phyloP scores from a whole-genome alignment of 2,797 vertebrate genomes.

The Tiaroga cobitis region DNA sequence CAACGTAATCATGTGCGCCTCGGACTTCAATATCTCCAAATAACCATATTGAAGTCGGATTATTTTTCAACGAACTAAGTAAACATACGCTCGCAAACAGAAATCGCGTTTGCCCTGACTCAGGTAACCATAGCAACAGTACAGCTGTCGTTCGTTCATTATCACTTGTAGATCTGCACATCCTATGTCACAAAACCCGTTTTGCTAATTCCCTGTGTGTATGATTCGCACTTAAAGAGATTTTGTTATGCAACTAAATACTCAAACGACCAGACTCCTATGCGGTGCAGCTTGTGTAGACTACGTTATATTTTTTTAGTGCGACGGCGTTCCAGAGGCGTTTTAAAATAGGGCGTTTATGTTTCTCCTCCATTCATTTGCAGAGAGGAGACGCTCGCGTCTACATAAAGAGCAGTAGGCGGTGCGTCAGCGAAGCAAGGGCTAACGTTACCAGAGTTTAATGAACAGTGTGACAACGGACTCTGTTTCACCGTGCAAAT shows the following conservation, averaged over 20 bases:
- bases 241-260: slow-evolving; percentile 53
- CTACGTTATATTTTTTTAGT: slow-evolving; percentile 65
- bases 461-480: not conserved
- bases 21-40: not conserved
- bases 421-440: slow-evolving; percentile 35
- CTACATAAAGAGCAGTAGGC: slow-evolving; percentile 67
- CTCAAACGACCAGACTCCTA: slow-evolving; percentile 73
- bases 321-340: slow-evolving; percentile 66
- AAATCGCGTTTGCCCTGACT: not conserved
- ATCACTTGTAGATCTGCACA: not conserved
- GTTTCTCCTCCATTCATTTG: slow-evolving; percentile 78
- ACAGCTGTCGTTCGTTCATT: not conserved
- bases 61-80: not conserved
- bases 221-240: not conserved
- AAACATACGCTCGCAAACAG: not conserved
- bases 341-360: slow-evolving; percentile 76
- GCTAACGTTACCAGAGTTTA: slow-evolving; percentile 2
- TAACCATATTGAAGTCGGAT: not conserved
- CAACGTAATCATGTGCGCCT: not conserved
- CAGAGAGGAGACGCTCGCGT: slow-evolving; percentile 63
- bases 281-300: slow-evolving; percentile 52
- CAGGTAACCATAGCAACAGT: not conserved
- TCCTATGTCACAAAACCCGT: not conserved
- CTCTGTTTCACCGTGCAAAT: not conserved
- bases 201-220: not conserved